phyloP scores from a whole-genome alignment of 2,113 vertebrate genomes.

The Xiphophorus maculatus region DNA sequence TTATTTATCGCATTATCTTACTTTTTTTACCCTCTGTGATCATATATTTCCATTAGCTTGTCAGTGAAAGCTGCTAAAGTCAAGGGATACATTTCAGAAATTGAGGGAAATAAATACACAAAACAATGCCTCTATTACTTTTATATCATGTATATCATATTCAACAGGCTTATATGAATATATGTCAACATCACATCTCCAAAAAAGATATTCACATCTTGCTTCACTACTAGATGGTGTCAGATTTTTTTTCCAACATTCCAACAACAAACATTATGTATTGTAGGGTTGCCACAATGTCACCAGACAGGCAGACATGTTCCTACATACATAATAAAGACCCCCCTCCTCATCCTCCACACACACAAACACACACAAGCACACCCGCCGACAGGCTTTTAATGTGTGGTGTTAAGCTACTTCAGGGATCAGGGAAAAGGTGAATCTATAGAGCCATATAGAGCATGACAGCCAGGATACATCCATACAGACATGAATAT shows the following conservation, averaged over 20 bases:
- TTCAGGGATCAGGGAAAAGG: conserved; percentile 22
- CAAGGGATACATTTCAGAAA: not conserved
- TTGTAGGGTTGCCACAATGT: conserved; percentile 7
- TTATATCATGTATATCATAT: conserved; percentile 34
- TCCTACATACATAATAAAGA: not conserved
- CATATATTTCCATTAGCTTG: conserved; percentile 33
- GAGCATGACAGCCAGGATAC: conserved; percentile 26
- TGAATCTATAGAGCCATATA: conserved; percentile 13
- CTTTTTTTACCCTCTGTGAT: not conserved
- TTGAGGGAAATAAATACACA: conserved; percentile 22
- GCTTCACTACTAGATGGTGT: conserved; percentile 8
- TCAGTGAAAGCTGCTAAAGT: not conserved
- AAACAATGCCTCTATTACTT: conserved; percentile 7
- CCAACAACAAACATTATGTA: no score
- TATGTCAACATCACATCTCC: conserved; percentile 13
- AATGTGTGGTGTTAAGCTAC: conserved; percentile 6
- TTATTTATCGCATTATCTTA: not conserved
- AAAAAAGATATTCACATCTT: conserved; percentile 18
- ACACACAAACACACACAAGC: no score
- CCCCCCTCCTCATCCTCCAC: not conserved
- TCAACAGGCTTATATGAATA: conserved; percentile 23
- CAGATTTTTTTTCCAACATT: not conserved
- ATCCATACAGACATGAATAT: conserved; percentile 33
- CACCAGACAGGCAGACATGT: conserved; percentile 9
- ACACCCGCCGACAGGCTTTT: not conserved